A percentile compares a stretch with the other conserved stretches of the same genome.
These are phyloP conservation scores for Nezara viridula DNA, from an alignment of 2,888 invertebrate species.

Conservation along the genomic window DNA sequence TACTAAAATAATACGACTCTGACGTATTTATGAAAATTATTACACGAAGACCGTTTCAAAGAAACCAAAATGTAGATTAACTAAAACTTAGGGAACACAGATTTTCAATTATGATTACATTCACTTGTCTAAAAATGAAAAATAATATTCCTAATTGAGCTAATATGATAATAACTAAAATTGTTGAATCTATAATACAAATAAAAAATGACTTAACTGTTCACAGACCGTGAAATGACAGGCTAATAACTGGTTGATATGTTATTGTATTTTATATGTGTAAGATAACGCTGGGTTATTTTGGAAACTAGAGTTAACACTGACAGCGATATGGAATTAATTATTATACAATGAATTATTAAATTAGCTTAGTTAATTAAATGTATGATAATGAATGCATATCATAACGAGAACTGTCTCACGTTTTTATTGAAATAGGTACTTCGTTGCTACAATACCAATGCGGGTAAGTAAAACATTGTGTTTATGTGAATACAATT, in stretches of 20 bases:
- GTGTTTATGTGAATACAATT: not conserved
- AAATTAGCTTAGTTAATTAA: not conserved
- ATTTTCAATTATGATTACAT: too few relatives aligned
- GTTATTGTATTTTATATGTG: not conserved
- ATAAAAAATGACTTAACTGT: not conserved
- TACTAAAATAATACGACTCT: too few relatives aligned
- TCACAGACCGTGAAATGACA: not conserved
- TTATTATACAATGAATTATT: conserved; percentile 35
- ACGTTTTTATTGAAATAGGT: not conserved
- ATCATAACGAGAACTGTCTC: not conserved
- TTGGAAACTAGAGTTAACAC: not conserved
- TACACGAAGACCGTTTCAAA: too few relatives aligned
- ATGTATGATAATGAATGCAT: conserved; percentile 15
- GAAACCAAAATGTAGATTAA: too few relatives aligned
- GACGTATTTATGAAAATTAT: too few relatives aligned
- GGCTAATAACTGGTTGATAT: not conserved
- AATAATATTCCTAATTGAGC: not conserved
- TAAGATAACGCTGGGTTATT: not conserved
- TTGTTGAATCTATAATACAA: not conserved
- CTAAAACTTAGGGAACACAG: too few relatives aligned
- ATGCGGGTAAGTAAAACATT: not conserved
- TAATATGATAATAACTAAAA: not conserved
- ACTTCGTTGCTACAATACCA: not conserved
- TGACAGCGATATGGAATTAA: conserved; percentile 22
- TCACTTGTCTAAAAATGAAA: too few relatives aligned